Evolutionary conservation across 2,797 vertebrate species (phyloP).

Genomic region (Chromis chromis): DNA sequence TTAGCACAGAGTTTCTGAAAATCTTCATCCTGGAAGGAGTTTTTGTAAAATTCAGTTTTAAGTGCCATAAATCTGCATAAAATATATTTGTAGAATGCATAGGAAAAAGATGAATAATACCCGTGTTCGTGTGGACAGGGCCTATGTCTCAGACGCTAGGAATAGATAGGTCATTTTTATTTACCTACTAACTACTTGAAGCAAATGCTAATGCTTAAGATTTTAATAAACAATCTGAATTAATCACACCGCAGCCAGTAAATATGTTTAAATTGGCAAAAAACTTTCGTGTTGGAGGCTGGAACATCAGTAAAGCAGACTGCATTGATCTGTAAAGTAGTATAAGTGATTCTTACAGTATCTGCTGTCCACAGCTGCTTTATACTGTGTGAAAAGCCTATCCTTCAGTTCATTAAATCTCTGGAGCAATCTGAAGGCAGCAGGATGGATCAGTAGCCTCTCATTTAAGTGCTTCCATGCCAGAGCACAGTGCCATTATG

Average conservation of each 20-base stretch:
- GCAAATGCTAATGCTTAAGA: background rate
- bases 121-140: too few species aligned
- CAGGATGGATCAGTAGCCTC: background rate
- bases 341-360: background rate
- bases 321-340: constrained; percentile 1
- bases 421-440: background rate
- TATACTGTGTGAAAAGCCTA: background rate
- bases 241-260: background rate
- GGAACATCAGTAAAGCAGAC: background rate
- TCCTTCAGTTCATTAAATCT: background rate
- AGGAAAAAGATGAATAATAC: too few species aligned
- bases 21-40: too few species aligned
- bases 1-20: too few species aligned
- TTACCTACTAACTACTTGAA: too few species aligned
- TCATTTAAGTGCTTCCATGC: background rate
- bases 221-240: background rate
- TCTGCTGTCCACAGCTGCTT: background rate
- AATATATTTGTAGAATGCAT: too few species aligned
- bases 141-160: background rate
- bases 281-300: background rate
- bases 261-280: background rate
- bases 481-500: background rate
- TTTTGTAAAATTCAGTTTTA: too few species aligned
- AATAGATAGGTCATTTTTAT: background rate
- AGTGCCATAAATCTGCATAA: too few species aligned